Evolutionary conservation across 1,140 invertebrate genomes (phyloP).

Genomic region (Reticulitermes speratus): DNA sequence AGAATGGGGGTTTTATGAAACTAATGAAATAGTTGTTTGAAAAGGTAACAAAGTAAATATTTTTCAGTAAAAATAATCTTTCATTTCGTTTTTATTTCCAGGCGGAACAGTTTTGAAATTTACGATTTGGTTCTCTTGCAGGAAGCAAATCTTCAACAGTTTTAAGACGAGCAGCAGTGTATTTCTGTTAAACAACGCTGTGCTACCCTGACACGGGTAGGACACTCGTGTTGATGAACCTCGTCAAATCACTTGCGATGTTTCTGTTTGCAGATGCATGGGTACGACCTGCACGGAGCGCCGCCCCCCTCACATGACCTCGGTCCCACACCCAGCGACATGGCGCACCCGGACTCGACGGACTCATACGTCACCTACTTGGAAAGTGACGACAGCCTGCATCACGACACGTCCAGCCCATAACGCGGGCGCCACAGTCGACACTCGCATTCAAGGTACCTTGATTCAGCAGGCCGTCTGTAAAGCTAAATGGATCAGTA

Average conservation of each 20-base stretch:
- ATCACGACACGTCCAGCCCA: constrained; percentile 61
- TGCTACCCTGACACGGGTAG: background rate
- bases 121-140: no score
- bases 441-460: background rate
- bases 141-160: no score
- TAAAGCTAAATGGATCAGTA: no score
- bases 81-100: no score
- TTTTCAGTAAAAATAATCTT: no score
- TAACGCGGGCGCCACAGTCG: constrained; percentile 46
- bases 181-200: no score
- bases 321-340: constrained; percentile 57
- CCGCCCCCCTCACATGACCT: constrained; percentile 41
- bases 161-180: no score
- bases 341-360: constrained; percentile 76
- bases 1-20: no score
- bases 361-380: constrained; percentile 88
- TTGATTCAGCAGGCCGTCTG: background rate
- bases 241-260: background rate
- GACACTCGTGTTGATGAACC: no score
- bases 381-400: constrained; percentile 78
- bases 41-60: no score
- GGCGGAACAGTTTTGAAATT: no score
- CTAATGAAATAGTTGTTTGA: no score
- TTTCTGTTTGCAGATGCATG: constrained; percentile 72
- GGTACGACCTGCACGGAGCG: constrained; percentile 67